Base-by-base conservation (phyloP, 2,888 invertebrate genomes). In the Reticulitermes lucifugus region DNA sequence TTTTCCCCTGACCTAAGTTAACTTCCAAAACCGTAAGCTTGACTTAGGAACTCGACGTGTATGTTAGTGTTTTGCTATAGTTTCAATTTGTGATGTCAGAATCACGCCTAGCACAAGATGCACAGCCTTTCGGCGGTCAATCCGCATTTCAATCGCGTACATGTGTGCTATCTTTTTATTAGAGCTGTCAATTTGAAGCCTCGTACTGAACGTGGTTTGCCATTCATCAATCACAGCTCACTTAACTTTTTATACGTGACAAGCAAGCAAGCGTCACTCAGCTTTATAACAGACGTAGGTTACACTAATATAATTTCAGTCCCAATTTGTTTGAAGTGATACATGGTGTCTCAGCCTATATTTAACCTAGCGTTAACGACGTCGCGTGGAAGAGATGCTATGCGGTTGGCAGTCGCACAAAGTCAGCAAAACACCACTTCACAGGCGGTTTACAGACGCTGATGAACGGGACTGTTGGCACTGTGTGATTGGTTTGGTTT, bases 221-320 rank as follows among this genome's bases (percentile, higher is more conserved):
- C 73, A 73, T 73, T 41, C 73, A 73, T 73, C 73, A 73, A 73
- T 73, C 73, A 73, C 18, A 5, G 21, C 73, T 73, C 73, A 73
- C 73, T 73, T 73, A 73, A 73, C 29, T 73, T 41, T 73, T 73
- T 41, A 41, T 73, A 73, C 41, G 41, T 41, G 73, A 41, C 41
- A 29, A 29, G 73, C 41, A 29, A 29, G 73, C 73, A 65, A 79
- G 84, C 79, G 75, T 65, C 65, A 65, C n/a, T 65, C 65, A 6
- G 1, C 65, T 65, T 65, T n/a, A 65, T 65, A 65, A 65, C 65
- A 65, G n/a, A 65, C 65, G 65, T n/a, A 65, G 84, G 84, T 65
- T 59, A 85, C 81, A 85, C 85, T 85, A 85, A 85, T 85, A 85
- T 85, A 82, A 85, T 84, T 84, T 84, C 84, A 65, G 84, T 70